phyloP scores from a whole-genome alignment of 2,797 vertebrate genomes.

The Clarias fuscus region DNA sequence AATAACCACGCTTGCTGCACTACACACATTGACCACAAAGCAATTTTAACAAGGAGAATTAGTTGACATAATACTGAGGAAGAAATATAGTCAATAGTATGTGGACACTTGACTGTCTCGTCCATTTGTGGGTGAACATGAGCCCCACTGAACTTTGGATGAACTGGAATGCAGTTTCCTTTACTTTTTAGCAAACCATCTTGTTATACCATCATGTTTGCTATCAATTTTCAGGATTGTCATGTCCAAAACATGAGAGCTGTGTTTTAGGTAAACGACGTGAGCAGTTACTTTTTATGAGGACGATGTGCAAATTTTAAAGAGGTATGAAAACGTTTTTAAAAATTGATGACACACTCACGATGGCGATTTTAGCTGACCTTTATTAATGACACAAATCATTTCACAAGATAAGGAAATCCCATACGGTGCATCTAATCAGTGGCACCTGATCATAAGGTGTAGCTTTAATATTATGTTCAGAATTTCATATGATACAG shows the following conservation, averaged over 20 bases:
- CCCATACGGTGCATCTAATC: slow-evolving; percentile 50
- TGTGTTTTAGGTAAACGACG: background rate
- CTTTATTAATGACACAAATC: slow-evolving; percentile 76
- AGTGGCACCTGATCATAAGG: slow-evolving; percentile 57
- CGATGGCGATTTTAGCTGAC: slow-evolving; percentile 62
- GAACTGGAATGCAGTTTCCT: background rate
- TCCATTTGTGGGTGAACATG: no score
- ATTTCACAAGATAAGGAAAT: slow-evolving; percentile 67
- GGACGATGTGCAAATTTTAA: background rate
- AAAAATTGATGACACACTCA: slow-evolving; percentile 58
- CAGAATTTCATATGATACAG: slow-evolving; percentile 59
- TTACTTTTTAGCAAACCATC: background rate
- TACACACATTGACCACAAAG: background rate
- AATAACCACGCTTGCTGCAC: background rate
- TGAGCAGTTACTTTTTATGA: background rate
- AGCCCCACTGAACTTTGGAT: background rate
- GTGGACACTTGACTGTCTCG: background rate
- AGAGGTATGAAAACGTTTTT: background rate
- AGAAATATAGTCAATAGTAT: background rate
- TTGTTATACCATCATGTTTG: background rate
- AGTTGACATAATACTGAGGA: background rate
- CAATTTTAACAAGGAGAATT: background rate
- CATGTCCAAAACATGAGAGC: background rate
- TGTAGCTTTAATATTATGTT: slow-evolving; percentile 47
- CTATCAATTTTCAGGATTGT: background rate